Evolutionary conservation across 2,113 vertebrate genomes (phyloP).

Genomic region (Callorhinus ursinus): DNA sequence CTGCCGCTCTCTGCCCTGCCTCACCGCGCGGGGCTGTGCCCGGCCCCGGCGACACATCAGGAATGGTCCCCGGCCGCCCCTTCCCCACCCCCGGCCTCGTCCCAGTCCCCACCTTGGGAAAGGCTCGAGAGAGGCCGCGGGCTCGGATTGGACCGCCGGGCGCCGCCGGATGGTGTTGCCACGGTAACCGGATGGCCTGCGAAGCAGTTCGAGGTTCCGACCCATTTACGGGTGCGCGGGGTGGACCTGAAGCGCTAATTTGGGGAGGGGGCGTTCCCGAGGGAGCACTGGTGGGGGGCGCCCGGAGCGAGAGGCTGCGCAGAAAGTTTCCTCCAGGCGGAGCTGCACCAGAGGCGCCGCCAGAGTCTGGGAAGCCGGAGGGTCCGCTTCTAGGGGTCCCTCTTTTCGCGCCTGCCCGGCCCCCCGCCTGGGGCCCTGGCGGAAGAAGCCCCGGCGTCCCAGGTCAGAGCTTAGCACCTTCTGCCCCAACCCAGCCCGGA

Average conservation of each 20-base stretch:
- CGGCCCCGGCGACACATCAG: not conserved
- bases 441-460: not conserved
- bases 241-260: not conserved
- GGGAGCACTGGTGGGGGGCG: not conserved
- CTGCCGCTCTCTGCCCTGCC: not conserved
- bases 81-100: constrained; percentile 21
- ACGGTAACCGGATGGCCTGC: constrained; percentile 80
- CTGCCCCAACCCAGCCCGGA: not conserved
- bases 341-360: not conserved
- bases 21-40: not conserved
- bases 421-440: not conserved
- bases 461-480: not conserved
- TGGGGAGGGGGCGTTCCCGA: not conserved
- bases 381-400: accelerated
- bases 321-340: constrained; percentile 69
- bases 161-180: constrained; percentile 79
- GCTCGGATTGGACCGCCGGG: constrained; percentile 75
- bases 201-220: constrained; percentile 76
- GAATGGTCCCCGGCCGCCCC: not conserved
- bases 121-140: constrained; percentile 63
- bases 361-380: not conserved
- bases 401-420: not conserved
- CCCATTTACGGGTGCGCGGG: constrained; percentile 54
- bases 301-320: not conserved
- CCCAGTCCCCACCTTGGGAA: constrained; percentile 66